Base-by-base conservation (phyloP, 2,113 vertebrate species). In the Vidua macroura region DNA sequence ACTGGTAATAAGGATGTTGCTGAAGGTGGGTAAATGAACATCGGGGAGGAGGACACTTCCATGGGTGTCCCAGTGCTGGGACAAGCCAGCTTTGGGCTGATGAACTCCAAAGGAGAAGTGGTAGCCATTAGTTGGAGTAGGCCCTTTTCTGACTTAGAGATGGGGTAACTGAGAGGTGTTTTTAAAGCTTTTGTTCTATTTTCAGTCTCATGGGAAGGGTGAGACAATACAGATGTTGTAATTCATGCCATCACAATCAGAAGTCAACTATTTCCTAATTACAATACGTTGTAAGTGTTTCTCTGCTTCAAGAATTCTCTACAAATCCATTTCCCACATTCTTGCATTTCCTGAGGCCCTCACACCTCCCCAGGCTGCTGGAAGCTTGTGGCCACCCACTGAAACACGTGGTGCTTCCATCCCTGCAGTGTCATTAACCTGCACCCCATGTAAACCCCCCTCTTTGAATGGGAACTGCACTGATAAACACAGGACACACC, bases 401-500 rank as follows among this genome's bases (percentile, higher is more conserved):
- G 76, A 4, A 14, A 10, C 39, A 35, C 13, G 5, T 11, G 21
- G 10, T 58, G 52, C 56, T 58, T 14, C 86, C 39, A 4, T 19
- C n/a, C 48, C 62, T 46, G 44, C 20, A 14, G 17, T 18, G 13
- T 3, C 25, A 0, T 7, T 15, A 11, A 31, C 58, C 67, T 79
- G 46, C 10, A 1, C 28, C 31, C 70, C 1, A 0, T 25, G 37
- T 13, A 10, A 55, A 12, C 15, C 14, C 11, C 21, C 25, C 18
- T 28, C 3, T 18, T 3, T 20, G 56, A 2, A n/a, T 37, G 16
- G 16, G 14, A 78, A 1, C 43, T 7, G 0, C 62, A 2, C 24
- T 30, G 49, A 8, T 8, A 24, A 7, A 7, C 15, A 1, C 59
- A 58, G 49, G 5, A 9, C 31, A 2, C 11, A 28, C 6, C 27